phyloP scores from a whole-genome alignment of 2,797 vertebrate species.

The Gadopsis marmoratus region DNA sequence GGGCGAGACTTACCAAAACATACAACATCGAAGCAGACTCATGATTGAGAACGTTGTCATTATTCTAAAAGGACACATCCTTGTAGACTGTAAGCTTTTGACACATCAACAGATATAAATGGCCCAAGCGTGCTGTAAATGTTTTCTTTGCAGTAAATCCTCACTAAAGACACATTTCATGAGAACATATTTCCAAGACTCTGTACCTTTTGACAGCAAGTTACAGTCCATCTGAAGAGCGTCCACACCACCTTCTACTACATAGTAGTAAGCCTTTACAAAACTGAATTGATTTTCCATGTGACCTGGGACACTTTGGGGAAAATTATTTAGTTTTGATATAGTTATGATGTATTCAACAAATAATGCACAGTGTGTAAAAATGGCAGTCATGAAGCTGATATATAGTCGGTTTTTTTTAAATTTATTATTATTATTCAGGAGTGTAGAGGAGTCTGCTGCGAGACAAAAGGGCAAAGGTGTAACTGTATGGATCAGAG shows the following conservation, averaged over 20 bases:
- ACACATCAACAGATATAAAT: slow-evolving; percentile 31
- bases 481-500: slow-evolving; percentile 92
- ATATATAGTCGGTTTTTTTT: slow-evolving; percentile 40
- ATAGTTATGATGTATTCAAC: slow-evolving; percentile 39
- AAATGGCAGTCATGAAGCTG: slow-evolving; percentile 73
- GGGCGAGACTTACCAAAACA: slow-evolving; percentile 47
- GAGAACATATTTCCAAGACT: slow-evolving; percentile 73
- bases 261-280: slow-evolving; percentile 78
- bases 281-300: slow-evolving; percentile 57
- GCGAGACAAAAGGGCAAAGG: slow-evolving; percentile 54
- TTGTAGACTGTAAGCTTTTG: slow-evolving; percentile 14
- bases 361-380: slow-evolving; percentile 63
- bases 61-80: slow-evolving; percentile 1
- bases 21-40: slow-evolving; percentile 53
- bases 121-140: slow-evolving; percentile 19
- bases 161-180: slow-evolving; percentile 32
- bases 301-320: slow-evolving; percentile 44
- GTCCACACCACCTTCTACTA: slow-evolving; percentile 68
- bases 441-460: slow-evolving; percentile 54
- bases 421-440: slow-evolving; percentile 44
- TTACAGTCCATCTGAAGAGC: slow-evolving; percentile 56
- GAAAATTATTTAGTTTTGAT: slow-evolving; percentile 42
- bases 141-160: slow-evolving; percentile 42
- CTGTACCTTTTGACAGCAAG: slow-evolving; percentile 69
- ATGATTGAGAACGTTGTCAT: slow-evolving; percentile 36